Evolutionary conservation across 2,113 vertebrate species (phyloP), one percentile per base, ranked within the genome.

Genomic region (Rhinoptilus africanus): DNA sequence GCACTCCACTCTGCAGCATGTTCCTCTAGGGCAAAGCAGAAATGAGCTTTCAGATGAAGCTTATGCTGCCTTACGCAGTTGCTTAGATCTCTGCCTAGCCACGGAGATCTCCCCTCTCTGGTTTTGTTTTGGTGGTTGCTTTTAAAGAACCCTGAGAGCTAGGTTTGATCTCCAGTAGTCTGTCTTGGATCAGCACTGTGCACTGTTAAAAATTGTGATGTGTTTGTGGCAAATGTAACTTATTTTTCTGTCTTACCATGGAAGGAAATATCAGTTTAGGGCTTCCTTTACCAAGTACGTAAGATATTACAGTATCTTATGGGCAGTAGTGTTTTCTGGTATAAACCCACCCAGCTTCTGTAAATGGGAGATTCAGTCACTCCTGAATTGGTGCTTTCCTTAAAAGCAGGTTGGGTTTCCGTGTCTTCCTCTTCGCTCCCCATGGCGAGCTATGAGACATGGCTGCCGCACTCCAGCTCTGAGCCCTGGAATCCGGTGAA

Each of bases 121-220:
- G 69, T 91, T 87, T 94, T 93, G 83, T 92, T 97, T 93, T 95
- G 86, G 79, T 94, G 60, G 76, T 56, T 91, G 94, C 91, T 96
- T 96, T 92, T 68, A 76, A 93, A 77, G 88, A 83, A 28, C 43
- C 56, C 51, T 59, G 68, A 72, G 54, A 88, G 85, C 47, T 18
- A 39, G 79, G 74, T 91, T 86, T 90, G 79, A 93, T 91, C 68
- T 86, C 41, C 80, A 14, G 30, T 47, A 63, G 48, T 43, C 76
- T 85, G 51, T 22, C 79, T 74, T 47, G 86, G 68, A 93, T 91
- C 85, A 78, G 48, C 64, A 6, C 50, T 47, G 50, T 19, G 53
- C 47, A 4, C 64, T 77, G 48, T 68, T 85, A 74, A 57, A 81
- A 94, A 34, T 10, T 5, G 32, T 41, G 85, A 39, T 10, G 2